Evolutionary conservation across 35 echinoderm and acorn worm species (phyloP).

Genomic region (Apostichopus japonicus): DNA sequence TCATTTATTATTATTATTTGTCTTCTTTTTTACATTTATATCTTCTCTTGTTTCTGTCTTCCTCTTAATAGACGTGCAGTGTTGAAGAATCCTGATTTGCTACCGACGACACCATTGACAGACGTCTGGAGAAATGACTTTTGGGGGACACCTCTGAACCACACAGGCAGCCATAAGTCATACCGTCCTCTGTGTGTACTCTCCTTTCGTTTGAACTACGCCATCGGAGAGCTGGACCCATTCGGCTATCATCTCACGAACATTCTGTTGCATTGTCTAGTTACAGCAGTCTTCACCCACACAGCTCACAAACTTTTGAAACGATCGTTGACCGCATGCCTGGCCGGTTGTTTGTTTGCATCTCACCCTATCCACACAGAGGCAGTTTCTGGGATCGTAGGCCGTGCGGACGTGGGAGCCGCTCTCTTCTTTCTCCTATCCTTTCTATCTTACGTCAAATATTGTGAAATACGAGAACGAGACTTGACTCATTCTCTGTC

Average conservation of each 20-base stretch:
- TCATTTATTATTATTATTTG: too few species aligned
- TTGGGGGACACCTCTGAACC: slow-evolving; percentile 91
- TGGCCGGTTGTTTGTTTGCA: slow-evolving; percentile 67
- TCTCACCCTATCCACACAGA: slow-evolving; percentile 95
- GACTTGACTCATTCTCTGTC: not conserved
- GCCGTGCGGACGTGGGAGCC: slow-evolving; percentile 88
- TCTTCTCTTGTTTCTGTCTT: too few species aligned
- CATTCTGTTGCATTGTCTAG: slow-evolving; percentile 69
- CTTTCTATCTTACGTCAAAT: slow-evolving; percentile 76
- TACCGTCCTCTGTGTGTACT: slow-evolving; percentile 95
- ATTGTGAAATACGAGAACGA: slow-evolving; percentile 65
- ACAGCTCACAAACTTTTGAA: slow-evolving; percentile 41
- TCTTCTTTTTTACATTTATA: too few species aligned
- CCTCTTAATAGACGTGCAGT: slow-evolving; percentile 86
- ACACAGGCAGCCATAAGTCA: slow-evolving; percentile 94
- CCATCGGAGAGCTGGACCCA: slow-evolving; percentile 70
- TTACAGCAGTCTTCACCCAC: slow-evolving; percentile 55
- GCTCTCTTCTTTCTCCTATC: slow-evolving; percentile 81
- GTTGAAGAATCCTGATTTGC: slow-evolving; percentile 89
- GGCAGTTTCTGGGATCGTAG: slow-evolving; percentile 91
- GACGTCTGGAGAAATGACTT: slow-evolving; percentile 89
- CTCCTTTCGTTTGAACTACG: slow-evolving; percentile 87
- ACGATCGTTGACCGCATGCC: slow-evolving; percentile 25
- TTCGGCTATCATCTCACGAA: slow-evolving; percentile 91
- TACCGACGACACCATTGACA: slow-evolving; percentile 67